phyloP scores from a whole-genome alignment of 1,140 invertebrate genomes.

The Drosophila subpulchrella region DNA sequence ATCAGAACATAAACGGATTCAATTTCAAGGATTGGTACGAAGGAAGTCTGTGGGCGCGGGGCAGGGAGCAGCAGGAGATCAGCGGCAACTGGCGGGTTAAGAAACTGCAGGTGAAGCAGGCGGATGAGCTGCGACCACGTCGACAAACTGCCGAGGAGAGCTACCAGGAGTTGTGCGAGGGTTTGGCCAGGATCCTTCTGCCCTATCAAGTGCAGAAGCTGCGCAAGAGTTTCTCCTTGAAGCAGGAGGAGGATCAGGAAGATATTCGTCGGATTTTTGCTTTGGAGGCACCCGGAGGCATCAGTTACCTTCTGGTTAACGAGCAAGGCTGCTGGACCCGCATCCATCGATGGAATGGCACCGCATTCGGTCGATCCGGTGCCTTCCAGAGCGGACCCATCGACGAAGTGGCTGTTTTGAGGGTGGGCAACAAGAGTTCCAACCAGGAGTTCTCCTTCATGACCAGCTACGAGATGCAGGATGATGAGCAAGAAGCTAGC shows the following conservation, averaged over 20 bases:
- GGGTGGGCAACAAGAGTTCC: constrained; percentile 9
- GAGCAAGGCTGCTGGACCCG: constrained; percentile 61
- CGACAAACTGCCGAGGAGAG: constrained; percentile 37
- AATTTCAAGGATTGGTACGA: constrained; percentile 65
- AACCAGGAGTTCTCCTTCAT: constrained; percentile 54
- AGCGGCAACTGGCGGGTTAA: constrained; percentile 73
- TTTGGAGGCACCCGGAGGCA: constrained; percentile 11
- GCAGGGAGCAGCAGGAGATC: constrained; percentile 46
- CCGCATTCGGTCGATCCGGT: constrained; percentile 22
- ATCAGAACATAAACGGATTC: constrained; percentile 61
- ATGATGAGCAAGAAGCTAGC: constrained; percentile 28
- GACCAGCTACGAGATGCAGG: constrained; percentile 63
- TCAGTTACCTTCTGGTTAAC: constrained; percentile 66
- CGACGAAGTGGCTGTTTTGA: constrained; percentile 53
- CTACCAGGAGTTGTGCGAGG: constrained; percentile 41
- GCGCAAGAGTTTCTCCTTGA: constrained; percentile 28
- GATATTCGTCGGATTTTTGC: constrained; percentile 57
- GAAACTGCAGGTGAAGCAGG: constrained; percentile 53
- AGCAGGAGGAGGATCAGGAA: constrained; percentile 21
- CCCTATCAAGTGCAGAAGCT: constrained; percentile 58
- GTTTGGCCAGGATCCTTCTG: constrained; percentile 36
- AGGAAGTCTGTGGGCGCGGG: constrained; percentile 50
- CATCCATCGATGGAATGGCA: constrained; percentile 59
- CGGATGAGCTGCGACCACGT: constrained; percentile 20
- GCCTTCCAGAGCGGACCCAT: constrained; percentile 63